Conservation (phyloP, 2,888 invertebrate species). For the Oscheius sp. region DNA sequence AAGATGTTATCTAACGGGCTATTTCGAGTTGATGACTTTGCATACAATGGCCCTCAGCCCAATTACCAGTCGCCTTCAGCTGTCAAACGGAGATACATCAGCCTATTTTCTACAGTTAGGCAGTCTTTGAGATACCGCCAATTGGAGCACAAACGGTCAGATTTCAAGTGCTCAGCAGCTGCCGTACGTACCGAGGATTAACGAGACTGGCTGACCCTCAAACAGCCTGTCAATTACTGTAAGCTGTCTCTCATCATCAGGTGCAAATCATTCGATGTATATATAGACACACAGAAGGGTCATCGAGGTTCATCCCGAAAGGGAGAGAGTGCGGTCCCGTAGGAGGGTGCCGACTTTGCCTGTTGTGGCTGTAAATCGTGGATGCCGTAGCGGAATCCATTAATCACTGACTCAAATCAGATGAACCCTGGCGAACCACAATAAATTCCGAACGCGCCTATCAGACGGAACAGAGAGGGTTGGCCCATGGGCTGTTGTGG, state of each 20-base stretch:
- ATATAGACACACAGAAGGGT: neutral
- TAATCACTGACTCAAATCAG: constrained; percentile 31
- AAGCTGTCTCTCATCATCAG: neutral
- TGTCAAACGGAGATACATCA: too few relatives aligned
- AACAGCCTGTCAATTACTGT: constrained; percentile 13
- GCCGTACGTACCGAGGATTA: constrained; percentile 12
- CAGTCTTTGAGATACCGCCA: neutral
- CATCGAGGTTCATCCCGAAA: neutral
- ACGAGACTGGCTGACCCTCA: constrained; percentile 6
- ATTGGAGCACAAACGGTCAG: neutral
- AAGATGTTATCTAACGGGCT: constrained; percentile 7
- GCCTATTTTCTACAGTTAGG: neutral
- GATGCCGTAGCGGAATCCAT: constrained; percentile 24
- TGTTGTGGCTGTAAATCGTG: constrained; percentile 31
- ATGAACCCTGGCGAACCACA: constrained; percentile 32
- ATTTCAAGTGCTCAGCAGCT: constrained; percentile 15
- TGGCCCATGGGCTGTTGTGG: neutral
- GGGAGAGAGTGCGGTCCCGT: constrained; percentile 1
- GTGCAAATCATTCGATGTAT: neutral
- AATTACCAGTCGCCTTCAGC: constrained; percentile 24
- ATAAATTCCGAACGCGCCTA: constrained; percentile 30
- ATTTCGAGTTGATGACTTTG: neutral
- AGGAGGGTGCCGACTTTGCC: constrained; percentile 11
- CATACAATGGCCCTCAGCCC: constrained; percentile 18
- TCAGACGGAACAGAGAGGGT: constrained; percentile 24